Evolutionary conservation across 2,888 invertebrate species (phyloP).

Genomic region (Endomychus coccineus): DNA sequence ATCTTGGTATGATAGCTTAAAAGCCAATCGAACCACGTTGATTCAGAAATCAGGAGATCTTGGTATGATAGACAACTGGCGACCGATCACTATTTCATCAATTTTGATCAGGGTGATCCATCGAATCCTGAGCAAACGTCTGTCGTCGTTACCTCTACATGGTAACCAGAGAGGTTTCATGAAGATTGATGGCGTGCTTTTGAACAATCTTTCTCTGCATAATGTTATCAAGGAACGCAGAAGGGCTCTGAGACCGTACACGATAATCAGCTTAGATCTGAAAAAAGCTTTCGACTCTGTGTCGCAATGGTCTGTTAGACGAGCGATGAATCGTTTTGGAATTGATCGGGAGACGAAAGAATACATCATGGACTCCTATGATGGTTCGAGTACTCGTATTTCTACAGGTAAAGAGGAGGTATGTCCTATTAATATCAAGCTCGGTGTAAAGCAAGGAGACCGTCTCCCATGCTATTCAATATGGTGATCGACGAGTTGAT

Average conservation of each 20-base stretch:
- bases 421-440: neutral
- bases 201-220: slow-evolving; percentile 14
- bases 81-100: slow-evolving; percentile 13
- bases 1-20: too few relatives aligned
- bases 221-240: slow-evolving; percentile 6
- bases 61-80: slow-evolving; percentile 8
- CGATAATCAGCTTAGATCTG: slow-evolving; percentile 17
- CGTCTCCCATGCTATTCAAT: slow-evolving; percentile 16
- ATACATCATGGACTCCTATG: slow-evolving; percentile 5
- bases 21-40: slow-evolving; percentile 8
- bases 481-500: slow-evolving; percentile 15
- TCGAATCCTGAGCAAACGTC: slow-evolving; percentile 4
- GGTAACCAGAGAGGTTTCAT: slow-evolving; percentile 11
- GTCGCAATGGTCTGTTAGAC: slow-evolving; percentile 10
- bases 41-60: slow-evolving; percentile 5
- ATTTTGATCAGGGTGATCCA: slow-evolving; percentile 6
- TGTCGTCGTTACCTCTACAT: slow-evolving; percentile 2
- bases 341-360: slow-evolving; percentile 3
- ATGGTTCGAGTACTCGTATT: slow-evolving; percentile 5
- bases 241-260: slow-evolving; percentile 4
- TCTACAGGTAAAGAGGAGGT: slow-evolving; percentile 2
- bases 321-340: slow-evolving; percentile 6
- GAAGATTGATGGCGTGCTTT: slow-evolving; percentile 12
- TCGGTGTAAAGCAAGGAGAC: slow-evolving; percentile 18
- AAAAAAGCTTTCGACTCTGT: slow-evolving; percentile 19